Percentiles rank a stretch among this genome's conserved stretches.
Conservation (phyloP, 2,888 invertebrate species). For the Dicyrtoma fusca region DNA sequence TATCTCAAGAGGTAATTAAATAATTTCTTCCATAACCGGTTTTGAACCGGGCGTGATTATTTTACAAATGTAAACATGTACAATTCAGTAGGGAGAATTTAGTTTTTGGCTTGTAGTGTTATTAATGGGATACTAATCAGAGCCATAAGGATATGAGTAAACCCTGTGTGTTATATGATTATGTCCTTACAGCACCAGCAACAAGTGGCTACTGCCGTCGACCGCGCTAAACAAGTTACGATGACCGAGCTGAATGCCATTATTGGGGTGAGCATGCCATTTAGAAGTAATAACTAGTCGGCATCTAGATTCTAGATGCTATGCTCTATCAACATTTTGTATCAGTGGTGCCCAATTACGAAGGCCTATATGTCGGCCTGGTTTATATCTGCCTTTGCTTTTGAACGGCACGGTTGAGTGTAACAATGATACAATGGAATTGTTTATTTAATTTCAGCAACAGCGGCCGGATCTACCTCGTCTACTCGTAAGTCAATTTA, state of each 20-base stretch:
- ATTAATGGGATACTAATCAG: too few relatives aligned
- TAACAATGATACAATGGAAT: constrained; percentile 9
- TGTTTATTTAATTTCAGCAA: constrained; percentile 68
- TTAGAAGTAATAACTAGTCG: too few relatives aligned
- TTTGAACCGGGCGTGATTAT: too few relatives aligned
- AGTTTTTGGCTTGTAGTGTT: too few relatives aligned
- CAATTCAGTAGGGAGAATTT: too few relatives aligned
- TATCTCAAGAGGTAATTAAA: constrained; percentile 42
- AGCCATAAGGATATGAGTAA: too few relatives aligned
- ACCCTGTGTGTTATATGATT: constrained; percentile 10
- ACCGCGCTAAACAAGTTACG: constrained; percentile 96
- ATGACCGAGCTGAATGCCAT: constrained; percentile 96
- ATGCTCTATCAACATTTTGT: too few relatives aligned
- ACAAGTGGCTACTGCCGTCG: constrained; percentile 93
- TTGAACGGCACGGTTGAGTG: too few relatives aligned
- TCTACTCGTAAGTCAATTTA: constrained; percentile 60
- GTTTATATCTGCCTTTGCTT: too few relatives aligned
- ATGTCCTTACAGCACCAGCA: constrained; percentile 62
- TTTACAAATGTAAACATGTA: too few relatives aligned
- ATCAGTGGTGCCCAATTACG: too few relatives aligned
- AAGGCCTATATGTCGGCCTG: too few relatives aligned
- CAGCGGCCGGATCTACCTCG: constrained; percentile 82
- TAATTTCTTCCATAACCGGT: neutral
- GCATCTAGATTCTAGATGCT: neutral
- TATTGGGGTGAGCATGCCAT: constrained; percentile 80